A percentile compares a stretch with the other conserved stretches of the same genome.
phyloP scores from a whole-genome alignment of 53 echinoderm and acorn worm species.

The Echinometra lucunter region DNA sequence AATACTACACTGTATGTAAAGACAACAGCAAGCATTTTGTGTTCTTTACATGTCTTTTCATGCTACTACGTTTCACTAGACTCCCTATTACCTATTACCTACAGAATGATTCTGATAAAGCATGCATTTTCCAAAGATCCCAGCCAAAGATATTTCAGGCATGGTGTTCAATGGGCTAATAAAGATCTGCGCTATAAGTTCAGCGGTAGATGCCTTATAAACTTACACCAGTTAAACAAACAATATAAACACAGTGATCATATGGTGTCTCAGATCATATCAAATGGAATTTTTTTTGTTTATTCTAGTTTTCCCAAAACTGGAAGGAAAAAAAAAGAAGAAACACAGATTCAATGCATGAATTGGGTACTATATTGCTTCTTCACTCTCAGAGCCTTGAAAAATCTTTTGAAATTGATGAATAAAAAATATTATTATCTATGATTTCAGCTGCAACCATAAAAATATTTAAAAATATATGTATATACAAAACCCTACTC shows the following conservation, averaged over 20 bases:
- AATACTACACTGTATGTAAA: no score
- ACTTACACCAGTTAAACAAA: background rate
- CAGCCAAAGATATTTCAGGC: background rate
- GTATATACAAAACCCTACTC: background rate
- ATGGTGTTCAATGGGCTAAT: background rate
- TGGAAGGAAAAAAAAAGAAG: background rate
- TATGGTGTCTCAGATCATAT: background rate
- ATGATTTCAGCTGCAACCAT: background rate
- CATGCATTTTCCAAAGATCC: background rate
- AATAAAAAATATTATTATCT: background rate
- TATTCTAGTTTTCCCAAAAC: background rate
- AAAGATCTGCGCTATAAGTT: background rate
- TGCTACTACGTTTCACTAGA: no score
- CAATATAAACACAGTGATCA: background rate
- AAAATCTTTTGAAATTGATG: background rate
- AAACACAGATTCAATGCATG: background rate
- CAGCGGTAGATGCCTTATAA: background rate
- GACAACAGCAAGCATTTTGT: no score
- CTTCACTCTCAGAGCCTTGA: background rate
- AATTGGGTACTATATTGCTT: background rate
- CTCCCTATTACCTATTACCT: background rate
- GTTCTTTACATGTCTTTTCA: no score
- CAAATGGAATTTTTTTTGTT: background rate
- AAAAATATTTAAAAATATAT: background rate
- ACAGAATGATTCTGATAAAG: background rate